A percentile compares a stretch with the other conserved stretches of the same genome.
Evolutionary conservation across 2,888 invertebrate genomes (phyloP).

Genomic region (Orchesella flavescens): DNA sequence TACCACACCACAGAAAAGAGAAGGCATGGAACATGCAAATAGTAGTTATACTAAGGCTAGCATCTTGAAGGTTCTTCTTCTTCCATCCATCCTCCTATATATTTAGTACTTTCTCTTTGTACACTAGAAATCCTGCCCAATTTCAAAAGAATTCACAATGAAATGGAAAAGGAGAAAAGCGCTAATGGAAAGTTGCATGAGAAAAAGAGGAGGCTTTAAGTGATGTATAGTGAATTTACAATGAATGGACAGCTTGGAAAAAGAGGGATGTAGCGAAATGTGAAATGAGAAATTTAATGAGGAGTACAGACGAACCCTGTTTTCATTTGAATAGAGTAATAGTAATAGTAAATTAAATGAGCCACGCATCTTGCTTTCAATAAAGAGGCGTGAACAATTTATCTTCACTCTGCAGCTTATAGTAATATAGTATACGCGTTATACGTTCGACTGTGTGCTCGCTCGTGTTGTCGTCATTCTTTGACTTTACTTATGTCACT

Average conservation of each 20-base stretch:
- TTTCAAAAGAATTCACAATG: slow-evolving; percentile 36
- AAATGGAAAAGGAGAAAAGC: slow-evolving; percentile 23
- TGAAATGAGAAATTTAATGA: slow-evolving; percentile 62
- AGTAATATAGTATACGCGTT: too few relatives aligned
- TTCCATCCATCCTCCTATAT: not conserved
- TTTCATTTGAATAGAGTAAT: slow-evolving; percentile 54
- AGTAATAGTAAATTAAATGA: slow-evolving; percentile 61
- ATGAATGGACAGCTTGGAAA: slow-evolving; percentile 48
- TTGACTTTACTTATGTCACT: too few relatives aligned
- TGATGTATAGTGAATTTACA: slow-evolving; percentile 49
- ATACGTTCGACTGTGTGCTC: too few relatives aligned
- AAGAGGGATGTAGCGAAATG: slow-evolving; percentile 58
- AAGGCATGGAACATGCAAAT: not conserved
- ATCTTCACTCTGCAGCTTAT: slow-evolving; percentile 35
- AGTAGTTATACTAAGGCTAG: not conserved
- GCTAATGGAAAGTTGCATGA: slow-evolving; percentile 50
- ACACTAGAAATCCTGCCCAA: not conserved
- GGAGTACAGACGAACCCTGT: slow-evolving; percentile 40
- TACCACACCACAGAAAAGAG: too few relatives aligned
- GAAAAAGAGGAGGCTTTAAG: slow-evolving; percentile 41
- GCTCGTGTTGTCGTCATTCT: too few relatives aligned
- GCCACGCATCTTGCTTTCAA: slow-evolving; percentile 58
- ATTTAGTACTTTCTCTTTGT: slow-evolving; percentile 6
- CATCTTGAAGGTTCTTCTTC: not conserved
- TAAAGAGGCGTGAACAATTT: slow-evolving; percentile 56